Base-by-base conservation (phyloP, 2,888 invertebrate genomes). In the Pyrgus malvae region DNA sequence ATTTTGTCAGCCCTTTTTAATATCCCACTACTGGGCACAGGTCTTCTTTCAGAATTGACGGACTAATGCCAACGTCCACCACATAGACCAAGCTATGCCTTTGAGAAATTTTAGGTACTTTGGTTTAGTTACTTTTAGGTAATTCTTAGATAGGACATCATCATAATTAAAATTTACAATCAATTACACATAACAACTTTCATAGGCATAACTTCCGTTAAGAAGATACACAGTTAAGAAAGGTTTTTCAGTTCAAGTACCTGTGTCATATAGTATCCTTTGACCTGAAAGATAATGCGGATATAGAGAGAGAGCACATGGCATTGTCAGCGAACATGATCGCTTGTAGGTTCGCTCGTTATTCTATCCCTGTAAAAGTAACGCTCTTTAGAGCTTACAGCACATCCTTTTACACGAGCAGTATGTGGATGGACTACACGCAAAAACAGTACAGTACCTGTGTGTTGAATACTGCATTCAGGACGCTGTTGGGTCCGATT, bases 261-360 rank as follows among this genome's bases (percentile, higher is more conserved):
- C 23, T 40, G 12, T 21, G 40, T 1, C 40, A 40, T 17, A 0
- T 21, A 2, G 6, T 40, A 5, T 9, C 23, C 12, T 11, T 2
- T 4, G 38, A 38, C 11, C 40, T 54, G 12, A 50, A 27, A 25
- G 56, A 56, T 16, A 23, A 51, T 41, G 49, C 19, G 2, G 56
- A 56, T 21, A 51, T 56, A 31, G 56, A 56, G 31, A 23, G 51
- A 12, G 48, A 56, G 12, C 50, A 50, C 3, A 56, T 50, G 25
- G 56, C 56, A 31, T 17, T 56, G 45, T 50, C 46, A 16, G 48
- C 42, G 3, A 56, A 56, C 16, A 56, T 56, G 56, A 25, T 56
- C 3, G 51, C 51, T 16, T 48, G 51, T 21, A 21, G 56, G 44
- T 55, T 51, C 33, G 35, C 38, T 14, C 38, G 40, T 11, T 40